Conservation (phyloP, 2,113 vertebrate genomes). For the Lutjanus erythropterus region DNA sequence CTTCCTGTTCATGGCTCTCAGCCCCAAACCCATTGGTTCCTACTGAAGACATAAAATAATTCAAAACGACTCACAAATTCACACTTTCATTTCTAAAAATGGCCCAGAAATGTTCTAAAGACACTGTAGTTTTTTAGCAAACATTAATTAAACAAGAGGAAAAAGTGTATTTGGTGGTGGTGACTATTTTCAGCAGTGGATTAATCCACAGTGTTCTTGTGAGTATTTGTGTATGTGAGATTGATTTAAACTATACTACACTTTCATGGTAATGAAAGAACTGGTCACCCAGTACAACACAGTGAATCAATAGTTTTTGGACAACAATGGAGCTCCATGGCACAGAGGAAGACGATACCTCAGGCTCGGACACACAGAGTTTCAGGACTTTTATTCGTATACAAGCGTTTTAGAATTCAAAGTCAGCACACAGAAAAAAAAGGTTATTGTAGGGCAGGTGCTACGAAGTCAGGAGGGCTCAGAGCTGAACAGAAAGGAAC, state of each 20-base stretch:
- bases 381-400: not conserved
- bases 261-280: not conserved
- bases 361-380: not conserved
- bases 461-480: conserved; percentile 21
- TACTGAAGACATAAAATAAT: not conserved
- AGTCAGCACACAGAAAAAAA: not conserved
- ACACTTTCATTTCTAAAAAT: no score
- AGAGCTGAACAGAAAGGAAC: conserved; percentile 31
- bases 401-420: not conserved
- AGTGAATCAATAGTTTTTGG: not conserved
- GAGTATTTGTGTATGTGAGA: not conserved
- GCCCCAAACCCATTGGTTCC: not conserved
- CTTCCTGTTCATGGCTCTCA: not conserved
- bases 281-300: not conserved
- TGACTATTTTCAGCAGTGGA: not conserved
- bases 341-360: not conserved
- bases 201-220: no score
- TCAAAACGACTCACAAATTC: no score
- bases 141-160: no score
- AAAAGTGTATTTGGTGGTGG: not conserved
- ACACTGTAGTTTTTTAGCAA: no score
- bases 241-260: not conserved
- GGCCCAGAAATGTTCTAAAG: no score
- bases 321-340: not conserved
- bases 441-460: conserved; percentile 12